phyloP scores from a whole-genome alignment of 2,113 vertebrate genomes.

The Heterotis niloticus region DNA sequence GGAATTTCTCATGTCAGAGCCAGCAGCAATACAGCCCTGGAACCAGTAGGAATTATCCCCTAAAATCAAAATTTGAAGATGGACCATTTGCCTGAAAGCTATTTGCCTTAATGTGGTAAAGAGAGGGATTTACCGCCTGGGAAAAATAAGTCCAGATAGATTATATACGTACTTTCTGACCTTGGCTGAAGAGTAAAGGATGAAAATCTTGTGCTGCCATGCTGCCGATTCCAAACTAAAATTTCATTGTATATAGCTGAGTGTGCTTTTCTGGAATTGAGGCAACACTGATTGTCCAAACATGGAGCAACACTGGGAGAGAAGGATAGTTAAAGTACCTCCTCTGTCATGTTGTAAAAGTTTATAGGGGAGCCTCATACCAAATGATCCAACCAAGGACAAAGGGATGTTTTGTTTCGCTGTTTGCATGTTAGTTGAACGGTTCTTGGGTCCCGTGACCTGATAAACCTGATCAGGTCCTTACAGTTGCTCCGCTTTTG shows the following conservation, averaged over 20 bases:
- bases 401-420: too few relatives aligned
- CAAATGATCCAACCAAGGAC: too few relatives aligned
- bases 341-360: neutral
- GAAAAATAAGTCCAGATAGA: constrained; percentile 6
- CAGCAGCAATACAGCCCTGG: neutral
- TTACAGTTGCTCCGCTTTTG: too few relatives aligned
- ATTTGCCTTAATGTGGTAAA: constrained; percentile 11
- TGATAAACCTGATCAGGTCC: too few relatives aligned
- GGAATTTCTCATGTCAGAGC: neutral
- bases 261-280: neutral
- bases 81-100: neutral
- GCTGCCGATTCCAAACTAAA: too few relatives aligned
- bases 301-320: neutral
- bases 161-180: neutral
- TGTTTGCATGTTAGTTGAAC: too few relatives aligned
- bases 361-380: neutral
- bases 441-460: too few relatives aligned
- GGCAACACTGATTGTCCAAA: neutral
- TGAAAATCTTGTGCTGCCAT: too few relatives aligned
- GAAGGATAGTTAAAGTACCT: neutral
- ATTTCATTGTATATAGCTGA: too few relatives aligned
- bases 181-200: too few relatives aligned
- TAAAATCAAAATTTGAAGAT: neutral
- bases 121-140: neutral
- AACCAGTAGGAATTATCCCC: neutral